phyloP scores from a whole-genome alignment of 2,113 vertebrate genomes.

The Anhinga rufa region DNA sequence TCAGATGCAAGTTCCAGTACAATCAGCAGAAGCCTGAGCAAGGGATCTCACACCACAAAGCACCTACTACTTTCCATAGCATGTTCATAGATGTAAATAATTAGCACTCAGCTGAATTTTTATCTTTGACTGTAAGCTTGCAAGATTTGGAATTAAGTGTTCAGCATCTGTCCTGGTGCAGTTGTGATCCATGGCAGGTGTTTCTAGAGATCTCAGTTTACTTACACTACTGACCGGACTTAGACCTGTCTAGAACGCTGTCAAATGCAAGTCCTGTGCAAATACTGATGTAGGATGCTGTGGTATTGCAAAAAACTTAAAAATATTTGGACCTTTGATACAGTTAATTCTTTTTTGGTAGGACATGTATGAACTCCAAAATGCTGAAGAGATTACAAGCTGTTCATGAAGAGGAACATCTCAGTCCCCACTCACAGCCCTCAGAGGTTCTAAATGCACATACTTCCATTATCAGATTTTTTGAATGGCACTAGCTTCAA shows the following conservation, averaged over 20 bases:
- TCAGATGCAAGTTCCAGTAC: background rate
- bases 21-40: background rate
- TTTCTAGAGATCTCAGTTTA: background rate
- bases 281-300: background rate
- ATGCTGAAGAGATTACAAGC: background rate
- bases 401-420: fast-evolving
- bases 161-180: background rate
- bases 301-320: background rate
- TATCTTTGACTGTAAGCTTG: background rate
- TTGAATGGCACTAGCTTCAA: background rate
- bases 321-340: background rate
- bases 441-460: background rate
- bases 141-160: background rate
- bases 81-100: background rate
- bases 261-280: background rate
- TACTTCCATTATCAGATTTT: background rate
- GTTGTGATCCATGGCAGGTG: background rate
- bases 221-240: background rate
- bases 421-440: background rate
- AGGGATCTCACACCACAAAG: background rate
- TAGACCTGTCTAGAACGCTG: background rate
- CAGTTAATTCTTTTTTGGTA: too few species aligned
- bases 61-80: background rate
- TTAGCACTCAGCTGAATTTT: background rate
- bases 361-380: background rate